Conservation (phyloP, 1,140 invertebrate genomes). For the Calycopis cecrops region DNA sequence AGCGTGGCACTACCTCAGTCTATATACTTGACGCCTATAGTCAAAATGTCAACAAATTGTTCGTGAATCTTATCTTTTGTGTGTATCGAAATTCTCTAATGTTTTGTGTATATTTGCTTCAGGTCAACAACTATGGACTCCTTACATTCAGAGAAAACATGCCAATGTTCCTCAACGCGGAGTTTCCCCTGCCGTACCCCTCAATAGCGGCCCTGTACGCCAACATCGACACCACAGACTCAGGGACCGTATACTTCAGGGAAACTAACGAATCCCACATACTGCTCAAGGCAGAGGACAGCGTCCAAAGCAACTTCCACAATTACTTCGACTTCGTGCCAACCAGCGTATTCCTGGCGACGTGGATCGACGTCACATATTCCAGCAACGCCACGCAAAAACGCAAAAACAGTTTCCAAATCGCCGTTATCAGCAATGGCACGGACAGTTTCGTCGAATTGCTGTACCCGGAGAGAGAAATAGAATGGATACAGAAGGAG, state of each 20-base stretch:
- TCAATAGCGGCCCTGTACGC: constrained; percentile 93
- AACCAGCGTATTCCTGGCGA: constrained; percentile 81
- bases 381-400: constrained; percentile 64
- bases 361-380: constrained; percentile 83
- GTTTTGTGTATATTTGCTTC: constrained; percentile 40
- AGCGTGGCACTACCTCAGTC: too few relatives aligned
- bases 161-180: constrained; percentile 88
- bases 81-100: too few relatives aligned
- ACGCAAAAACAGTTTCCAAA: constrained; percentile 85
- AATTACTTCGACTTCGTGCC: constrained; percentile 80
- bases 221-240: constrained; percentile 88
- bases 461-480: constrained; percentile 89
- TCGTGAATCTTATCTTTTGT: too few relatives aligned
- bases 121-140: constrained; percentile 95
- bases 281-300: constrained; percentile 79
- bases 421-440: constrained; percentile 88
- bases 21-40: too few relatives aligned
- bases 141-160: constrained; percentile 93
- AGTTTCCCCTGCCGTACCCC: constrained; percentile 93
- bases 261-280: constrained; percentile 81
- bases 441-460: constrained; percentile 88
- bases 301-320: constrained; percentile 83
- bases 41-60: too few relatives aligned
- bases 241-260: constrained; percentile 86
- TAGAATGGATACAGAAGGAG: constrained; percentile 92